phyloP scores from a whole-genome alignment of 2,113 vertebrate genomes.

The Alethe diademata region DNA sequence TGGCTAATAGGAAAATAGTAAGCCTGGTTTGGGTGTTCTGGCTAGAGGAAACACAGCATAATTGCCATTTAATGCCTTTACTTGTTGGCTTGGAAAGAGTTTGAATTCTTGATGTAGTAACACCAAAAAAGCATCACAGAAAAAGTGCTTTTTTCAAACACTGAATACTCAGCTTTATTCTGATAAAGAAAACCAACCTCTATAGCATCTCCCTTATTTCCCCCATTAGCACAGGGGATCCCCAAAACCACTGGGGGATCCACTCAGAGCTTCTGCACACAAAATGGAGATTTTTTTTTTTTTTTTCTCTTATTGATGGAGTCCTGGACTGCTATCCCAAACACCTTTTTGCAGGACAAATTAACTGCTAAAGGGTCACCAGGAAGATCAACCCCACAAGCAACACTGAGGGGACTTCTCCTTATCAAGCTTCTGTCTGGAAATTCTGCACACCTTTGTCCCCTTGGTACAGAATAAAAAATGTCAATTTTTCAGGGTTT shows the following conservation, averaged over 20 bases:
- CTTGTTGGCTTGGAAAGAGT: neutral
- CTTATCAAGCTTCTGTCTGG: neutral
- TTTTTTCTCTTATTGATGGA: neutral
- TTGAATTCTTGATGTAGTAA: neutral
- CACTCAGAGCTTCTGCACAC: neutral
- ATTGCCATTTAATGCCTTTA: neutral
- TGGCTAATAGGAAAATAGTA: neutral
- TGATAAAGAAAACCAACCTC: neutral
- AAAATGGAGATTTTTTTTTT: neutral
- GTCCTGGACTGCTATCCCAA: neutral
- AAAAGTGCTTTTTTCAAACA: neutral
- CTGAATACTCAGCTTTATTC: neutral
- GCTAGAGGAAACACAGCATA: neutral
- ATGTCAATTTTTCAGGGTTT: neutral
- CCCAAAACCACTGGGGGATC: neutral
- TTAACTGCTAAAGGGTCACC: neutral
- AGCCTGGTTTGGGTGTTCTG: neutral
- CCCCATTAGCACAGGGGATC: neutral
- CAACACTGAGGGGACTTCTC: neutral
- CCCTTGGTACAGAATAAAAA: neutral
- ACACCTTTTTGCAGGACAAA: neutral
- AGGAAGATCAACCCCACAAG: neutral
- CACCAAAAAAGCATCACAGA: neutral
- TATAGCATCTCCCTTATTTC: neutral
- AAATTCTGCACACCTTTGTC: neutral